Percentiles rank a stretch among this genome's conserved stretches.
phyloP scores from a whole-genome alignment of 1,140 invertebrate genomes.

The Maconellicoccus hirsutus region DNA sequence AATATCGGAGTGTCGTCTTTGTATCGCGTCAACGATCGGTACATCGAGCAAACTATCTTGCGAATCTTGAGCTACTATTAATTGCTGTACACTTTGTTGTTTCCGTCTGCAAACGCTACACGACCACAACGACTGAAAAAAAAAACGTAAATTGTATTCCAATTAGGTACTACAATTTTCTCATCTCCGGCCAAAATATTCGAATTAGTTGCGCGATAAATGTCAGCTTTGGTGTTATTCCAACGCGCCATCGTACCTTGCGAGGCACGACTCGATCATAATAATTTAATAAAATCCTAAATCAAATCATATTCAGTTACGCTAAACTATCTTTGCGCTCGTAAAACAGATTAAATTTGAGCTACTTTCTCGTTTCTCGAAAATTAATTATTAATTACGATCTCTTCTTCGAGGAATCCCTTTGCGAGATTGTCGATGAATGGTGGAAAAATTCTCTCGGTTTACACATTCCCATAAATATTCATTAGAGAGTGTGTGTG shows the following conservation, averaged over 20 bases:
- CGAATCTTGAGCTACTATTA: slow-evolving; percentile 54
- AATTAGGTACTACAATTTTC: no score
- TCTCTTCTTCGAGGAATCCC: background rate
- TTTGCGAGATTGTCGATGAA: no score
- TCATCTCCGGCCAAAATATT: no score
- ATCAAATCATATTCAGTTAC: background rate
- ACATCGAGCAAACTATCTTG: slow-evolving; percentile 67
- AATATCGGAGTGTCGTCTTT: slow-evolving; percentile 64
- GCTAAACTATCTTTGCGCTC: background rate
- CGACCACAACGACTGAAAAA: slow-evolving; percentile 53
- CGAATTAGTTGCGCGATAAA: no score
- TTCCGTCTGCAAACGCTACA: slow-evolving; percentile 70
- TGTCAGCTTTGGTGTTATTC: no score
- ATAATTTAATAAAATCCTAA: background rate
- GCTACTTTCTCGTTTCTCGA: background rate
- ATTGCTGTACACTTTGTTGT: slow-evolving; percentile 48
- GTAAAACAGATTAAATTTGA: background rate
- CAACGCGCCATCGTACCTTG: background rate
- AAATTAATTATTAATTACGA: background rate
- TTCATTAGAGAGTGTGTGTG: no score
- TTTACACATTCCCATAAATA: no score
- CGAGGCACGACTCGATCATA: background rate
- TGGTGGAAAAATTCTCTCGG: no score
- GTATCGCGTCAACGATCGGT: slow-evolving; percentile 57
- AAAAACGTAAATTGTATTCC: background rate